Percentiles rank a stretch among this genome's conserved stretches.
These are phyloP conservation scores for Miopithecus talapoin DNA, from an alignment of 2,797 vertebrate species.

Conservation along the genomic window DNA sequence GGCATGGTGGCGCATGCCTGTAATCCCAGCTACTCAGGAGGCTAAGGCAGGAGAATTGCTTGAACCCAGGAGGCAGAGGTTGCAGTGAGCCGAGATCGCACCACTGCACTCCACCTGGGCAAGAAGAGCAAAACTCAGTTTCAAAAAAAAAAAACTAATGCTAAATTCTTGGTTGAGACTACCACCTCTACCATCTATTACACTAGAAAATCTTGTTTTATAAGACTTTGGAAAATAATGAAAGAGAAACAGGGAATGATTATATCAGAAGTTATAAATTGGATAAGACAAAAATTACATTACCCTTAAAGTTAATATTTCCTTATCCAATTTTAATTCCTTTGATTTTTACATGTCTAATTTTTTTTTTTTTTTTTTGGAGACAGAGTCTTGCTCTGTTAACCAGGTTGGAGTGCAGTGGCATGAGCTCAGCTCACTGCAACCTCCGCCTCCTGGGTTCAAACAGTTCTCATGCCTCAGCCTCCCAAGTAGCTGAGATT, in stretches of 20 bases:
- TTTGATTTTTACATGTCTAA: slow-evolving; percentile 24
- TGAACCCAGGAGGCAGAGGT: neutral
- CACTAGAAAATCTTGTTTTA: neutral
- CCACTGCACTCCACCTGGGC: neutral
- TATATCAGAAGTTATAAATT: neutral
- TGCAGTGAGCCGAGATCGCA: neutral
- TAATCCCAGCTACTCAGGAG: neutral
- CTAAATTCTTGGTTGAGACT: neutral
- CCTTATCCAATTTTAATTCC: slow-evolving; percentile 26
- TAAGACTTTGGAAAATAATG: slow-evolving; percentile 16
- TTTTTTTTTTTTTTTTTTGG: neutral
- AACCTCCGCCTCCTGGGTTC: neutral
- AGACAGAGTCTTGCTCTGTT: neutral
- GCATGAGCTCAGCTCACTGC: neutral
- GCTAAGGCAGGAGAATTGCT: neutral
- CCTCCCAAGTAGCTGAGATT: neutral
- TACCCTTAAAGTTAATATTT: slow-evolving; percentile 30
- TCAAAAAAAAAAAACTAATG: neutral
- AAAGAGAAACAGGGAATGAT: neutral
- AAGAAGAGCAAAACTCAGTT: neutral
- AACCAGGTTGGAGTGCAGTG: neutral
- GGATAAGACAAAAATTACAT: neutral
- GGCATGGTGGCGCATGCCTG: neutral
- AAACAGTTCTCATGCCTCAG: neutral
- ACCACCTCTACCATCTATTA: neutral